Evolutionary conservation across 2,113 vertebrate genomes (phyloP), one percentile per base, ranked within the genome.

Genomic region (Alexandromys fortis): DNA sequence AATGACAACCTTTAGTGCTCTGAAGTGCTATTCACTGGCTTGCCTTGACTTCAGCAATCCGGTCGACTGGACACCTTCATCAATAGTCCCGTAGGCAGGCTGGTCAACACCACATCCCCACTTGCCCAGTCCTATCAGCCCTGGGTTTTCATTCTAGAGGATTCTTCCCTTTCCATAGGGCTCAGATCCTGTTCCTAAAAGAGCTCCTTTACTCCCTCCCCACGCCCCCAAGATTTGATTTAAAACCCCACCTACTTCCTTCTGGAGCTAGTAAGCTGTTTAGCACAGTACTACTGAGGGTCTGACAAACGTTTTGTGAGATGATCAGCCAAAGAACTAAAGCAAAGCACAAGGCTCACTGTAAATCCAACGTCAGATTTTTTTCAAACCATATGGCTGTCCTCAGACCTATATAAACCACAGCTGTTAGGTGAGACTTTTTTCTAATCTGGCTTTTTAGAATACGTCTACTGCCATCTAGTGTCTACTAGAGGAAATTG

Each of bases 391-490:
- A 13, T 11, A 67, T 55, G 10, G 28, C 1, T 22, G 65, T 58
- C 68, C 42, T 58, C 70, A 85, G 89, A 86, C 45, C 45, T 63
- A 24, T 0, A 35, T 7, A 85, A 94, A 81, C 68, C 24, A 58
- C 19, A 33, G 4, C 21, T 42, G 58, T 52, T 47, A 30, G 1
- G 88, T 28, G 14, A 38, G 63, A 92, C 96, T 83, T 93, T 93
- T 92, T 91, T 85, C 92, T 72, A 97, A 95, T 83, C 92, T 96
- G 45, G 22, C 47, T 52, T 86, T 86, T 91, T 93, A 49, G 77
- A 94, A 95, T 89, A 95, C 94, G 95, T 83, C 96, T 96, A 98
- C 97, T 98, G 98, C 98, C 98, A 98, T 91, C 98, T 98, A 98
- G 98, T 87, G 98, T 92, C 95, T 94, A 78, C 2, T 79, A 11